Evolutionary conservation across 2,113 vertebrate genomes (phyloP).

Genomic region (Falcunculus frontatus): DNA sequence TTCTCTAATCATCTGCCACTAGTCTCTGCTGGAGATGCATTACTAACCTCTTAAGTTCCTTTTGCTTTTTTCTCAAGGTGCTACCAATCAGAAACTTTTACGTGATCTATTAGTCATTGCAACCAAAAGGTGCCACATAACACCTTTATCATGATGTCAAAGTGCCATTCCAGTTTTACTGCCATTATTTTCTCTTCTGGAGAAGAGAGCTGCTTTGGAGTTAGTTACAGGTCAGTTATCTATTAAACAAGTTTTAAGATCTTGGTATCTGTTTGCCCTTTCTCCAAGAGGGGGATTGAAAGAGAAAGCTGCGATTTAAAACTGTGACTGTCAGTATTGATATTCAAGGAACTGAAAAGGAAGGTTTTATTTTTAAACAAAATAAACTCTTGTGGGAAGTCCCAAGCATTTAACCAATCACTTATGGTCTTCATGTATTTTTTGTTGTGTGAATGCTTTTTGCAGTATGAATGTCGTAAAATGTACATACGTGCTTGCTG

Average conservation of each 20-base stretch:
- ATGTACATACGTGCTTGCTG: neutral
- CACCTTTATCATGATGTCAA: neutral
- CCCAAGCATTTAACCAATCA: conserved; percentile 41
- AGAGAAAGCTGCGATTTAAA: conserved; percentile 31
- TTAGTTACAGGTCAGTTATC: neutral
- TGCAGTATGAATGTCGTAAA: conserved; percentile 45
- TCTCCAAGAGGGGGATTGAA: neutral
- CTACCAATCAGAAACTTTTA: neutral
- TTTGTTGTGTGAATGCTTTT: conserved; percentile 62
- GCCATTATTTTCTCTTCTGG: neutral
- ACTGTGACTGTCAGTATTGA: neutral
- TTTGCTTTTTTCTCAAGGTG: neutral
- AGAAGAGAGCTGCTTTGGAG: neutral
- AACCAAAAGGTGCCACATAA: neutral
- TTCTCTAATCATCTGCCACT: neutral
- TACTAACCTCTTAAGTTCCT: neutral
- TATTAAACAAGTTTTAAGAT: neutral
- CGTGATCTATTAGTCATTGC: neutral
- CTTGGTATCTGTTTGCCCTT: neutral
- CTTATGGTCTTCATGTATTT: conserved; percentile 5
- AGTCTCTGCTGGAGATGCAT: neutral
- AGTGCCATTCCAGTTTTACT: neutral
- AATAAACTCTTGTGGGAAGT: conserved; percentile 51
- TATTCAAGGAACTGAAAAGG: conserved; percentile 36
- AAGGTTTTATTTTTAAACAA: conserved; percentile 43